phyloP scores from a whole-genome alignment of 2,113 vertebrate genomes.

The Brienomyrus longianalis region DNA sequence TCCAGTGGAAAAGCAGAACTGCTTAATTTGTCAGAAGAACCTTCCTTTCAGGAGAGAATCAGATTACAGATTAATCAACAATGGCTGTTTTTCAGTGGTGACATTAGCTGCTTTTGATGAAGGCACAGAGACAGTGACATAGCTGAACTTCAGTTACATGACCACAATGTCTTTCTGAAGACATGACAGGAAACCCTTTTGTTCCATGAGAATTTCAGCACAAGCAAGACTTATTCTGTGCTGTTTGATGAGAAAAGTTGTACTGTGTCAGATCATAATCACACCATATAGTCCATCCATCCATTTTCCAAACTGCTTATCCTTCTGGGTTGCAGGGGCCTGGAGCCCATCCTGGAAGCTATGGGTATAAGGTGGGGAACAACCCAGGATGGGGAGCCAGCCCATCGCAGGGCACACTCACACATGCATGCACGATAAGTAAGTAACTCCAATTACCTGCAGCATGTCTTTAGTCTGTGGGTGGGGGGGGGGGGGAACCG shows the following conservation, averaged over 20 bases:
- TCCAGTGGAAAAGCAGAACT: constrained; percentile 5
- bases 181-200: neutral
- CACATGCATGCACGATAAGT: too few species aligned
- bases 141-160: neutral
- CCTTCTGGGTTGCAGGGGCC: too few species aligned
- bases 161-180: neutral
- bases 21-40: neutral
- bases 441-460: too few species aligned
- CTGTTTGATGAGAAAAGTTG: neutral
- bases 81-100: neutral
- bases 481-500: too few species aligned
- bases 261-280: neutral
- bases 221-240: neutral
- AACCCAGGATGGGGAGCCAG: too few species aligned
- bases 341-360: too few species aligned
- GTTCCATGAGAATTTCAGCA: neutral
- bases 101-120: neutral
- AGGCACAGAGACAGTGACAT: neutral
- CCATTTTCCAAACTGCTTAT: too few species aligned
- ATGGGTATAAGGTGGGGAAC: too few species aligned
- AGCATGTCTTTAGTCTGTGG: too few species aligned
- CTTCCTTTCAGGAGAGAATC: neutral
- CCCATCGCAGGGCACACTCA: too few species aligned
- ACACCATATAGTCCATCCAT: neutral
- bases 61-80: neutral